These are phyloP conservation scores for Anadara kagoshimensis DNA, from an alignment of 1,140 invertebrate genomes.

Conservation along the genomic window DNA sequence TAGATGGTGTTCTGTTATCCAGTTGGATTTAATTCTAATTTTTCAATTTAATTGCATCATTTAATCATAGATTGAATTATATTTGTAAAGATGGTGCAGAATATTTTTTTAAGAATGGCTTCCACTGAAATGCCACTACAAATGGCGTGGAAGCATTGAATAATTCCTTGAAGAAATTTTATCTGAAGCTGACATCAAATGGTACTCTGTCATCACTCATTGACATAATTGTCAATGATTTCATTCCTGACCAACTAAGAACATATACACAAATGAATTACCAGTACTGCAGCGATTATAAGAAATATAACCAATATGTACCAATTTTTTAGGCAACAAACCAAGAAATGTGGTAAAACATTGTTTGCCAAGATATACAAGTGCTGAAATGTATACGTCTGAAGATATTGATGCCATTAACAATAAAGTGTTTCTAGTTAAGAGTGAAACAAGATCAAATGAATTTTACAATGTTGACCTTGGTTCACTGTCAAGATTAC, in stretches of 20 bases:
- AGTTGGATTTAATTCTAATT: background rate
- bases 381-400: background rate
- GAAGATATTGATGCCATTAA: slow-evolving; percentile 3
- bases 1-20: background rate
- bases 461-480: slow-evolving; percentile 1
- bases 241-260: background rate
- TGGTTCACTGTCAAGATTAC: slow-evolving; percentile 10
- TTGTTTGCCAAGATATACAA: slow-evolving; percentile 9
- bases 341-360: slow-evolving; percentile 17
- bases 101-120: slow-evolving; percentile 1
- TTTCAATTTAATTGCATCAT: background rate
- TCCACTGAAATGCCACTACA: slow-evolving; percentile 1
- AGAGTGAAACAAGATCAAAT: slow-evolving; percentile 11
- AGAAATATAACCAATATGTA: slow-evolving; percentile 1
- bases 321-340: background rate
- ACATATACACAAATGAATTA: slow-evolving; percentile 1
- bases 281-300: slow-evolving; percentile 1
- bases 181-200: background rate
- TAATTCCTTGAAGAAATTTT: slow-evolving; percentile 15
- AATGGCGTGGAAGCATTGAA: slow-evolving; percentile 11
- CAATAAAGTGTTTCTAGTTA: background rate
- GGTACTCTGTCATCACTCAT: slow-evolving; percentile 1
- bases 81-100: slow-evolving; percentile 16
- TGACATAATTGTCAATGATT: slow-evolving; percentile 7
- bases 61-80: background rate